Evolutionary conservation across 2,113 vertebrate species (phyloP).

Genomic region (Xiphophorus maculatus): DNA sequence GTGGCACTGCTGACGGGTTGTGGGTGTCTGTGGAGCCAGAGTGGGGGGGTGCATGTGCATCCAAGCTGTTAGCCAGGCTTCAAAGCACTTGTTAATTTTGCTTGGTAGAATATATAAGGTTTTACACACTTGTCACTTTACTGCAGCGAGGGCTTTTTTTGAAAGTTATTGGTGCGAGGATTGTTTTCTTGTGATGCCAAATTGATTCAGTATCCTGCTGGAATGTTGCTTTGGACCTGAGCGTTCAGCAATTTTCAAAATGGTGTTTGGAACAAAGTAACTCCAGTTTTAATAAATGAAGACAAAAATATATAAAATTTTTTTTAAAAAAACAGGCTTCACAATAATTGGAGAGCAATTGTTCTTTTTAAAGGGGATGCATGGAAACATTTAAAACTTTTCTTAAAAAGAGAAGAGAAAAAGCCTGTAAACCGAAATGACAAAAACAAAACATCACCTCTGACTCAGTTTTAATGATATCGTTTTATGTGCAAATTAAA

Average conservation of each 20-base stretch:
- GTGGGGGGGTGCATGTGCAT: conserved; percentile 47
- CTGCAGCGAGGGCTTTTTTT: conserved; percentile 24
- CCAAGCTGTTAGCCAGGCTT: conserved; percentile 63
- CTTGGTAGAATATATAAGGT: conserved; percentile 41
- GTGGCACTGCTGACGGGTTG: conserved; percentile 63
- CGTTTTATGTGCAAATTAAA: conserved; percentile 1
- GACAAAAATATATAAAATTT: no score
- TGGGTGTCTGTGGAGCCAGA: conserved; percentile 55
- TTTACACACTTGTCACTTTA: conserved; percentile 40
- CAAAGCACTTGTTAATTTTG: conserved; percentile 47
- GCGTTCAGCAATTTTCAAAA: conserved; percentile 2
- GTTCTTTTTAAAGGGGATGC: neutral
- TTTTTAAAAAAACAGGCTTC: neutral
- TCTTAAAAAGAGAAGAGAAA: neutral
- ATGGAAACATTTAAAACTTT: neutral
- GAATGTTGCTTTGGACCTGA: neutral
- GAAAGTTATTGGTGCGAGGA: conserved; percentile 20
- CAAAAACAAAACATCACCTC: neutral
- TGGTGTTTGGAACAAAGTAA: conserved; percentile 1
- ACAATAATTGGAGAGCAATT: neutral
- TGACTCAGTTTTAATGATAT: neutral
- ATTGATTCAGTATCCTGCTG: neutral
- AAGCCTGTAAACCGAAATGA: neutral
- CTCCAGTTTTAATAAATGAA: neutral
- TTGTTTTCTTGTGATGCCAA: conserved; percentile 18